These are phyloP conservation scores for Scaptomyza parva DNA, from an alignment of 2,888 invertebrate species.

Conservation along the genomic window DNA sequence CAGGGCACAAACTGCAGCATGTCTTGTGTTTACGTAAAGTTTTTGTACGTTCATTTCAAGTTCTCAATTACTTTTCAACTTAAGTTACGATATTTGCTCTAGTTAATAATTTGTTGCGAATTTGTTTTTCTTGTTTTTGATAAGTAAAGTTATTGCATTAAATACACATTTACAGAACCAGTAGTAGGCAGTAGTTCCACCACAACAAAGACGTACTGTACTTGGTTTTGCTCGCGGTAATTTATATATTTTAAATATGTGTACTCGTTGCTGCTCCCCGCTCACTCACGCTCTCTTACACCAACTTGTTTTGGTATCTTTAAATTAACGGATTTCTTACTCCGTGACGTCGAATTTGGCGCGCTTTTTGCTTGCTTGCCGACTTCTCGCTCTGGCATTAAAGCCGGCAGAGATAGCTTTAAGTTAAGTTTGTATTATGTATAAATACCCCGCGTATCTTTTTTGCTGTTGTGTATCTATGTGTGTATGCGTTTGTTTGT, in stretches of 20 bases:
- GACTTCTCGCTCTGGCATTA: conserved; percentile 18
- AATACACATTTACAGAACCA: neutral
- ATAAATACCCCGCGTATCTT: conserved; percentile 16
- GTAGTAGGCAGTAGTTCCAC: neutral
- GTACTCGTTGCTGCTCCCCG: neutral
- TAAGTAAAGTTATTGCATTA: neutral
- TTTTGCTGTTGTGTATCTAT: conserved; percentile 1
- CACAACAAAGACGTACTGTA: conserved; percentile 30
- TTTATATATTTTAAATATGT: neutral
- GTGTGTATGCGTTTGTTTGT: conserved; percentile 14
- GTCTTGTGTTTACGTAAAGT: conserved; percentile 4
- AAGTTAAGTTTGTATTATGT: conserved; percentile 24
- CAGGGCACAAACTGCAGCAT: conserved; percentile 5
- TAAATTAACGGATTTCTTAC: conserved; percentile 46
- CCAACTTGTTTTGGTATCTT: conserved; percentile 45
- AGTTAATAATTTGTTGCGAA: neutral
- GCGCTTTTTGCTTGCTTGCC: conserved; percentile 44
- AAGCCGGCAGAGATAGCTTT: conserved; percentile 32
- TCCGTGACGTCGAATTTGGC: conserved; percentile 54
- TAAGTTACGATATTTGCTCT: conserved; percentile 14
- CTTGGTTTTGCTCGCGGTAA: conserved; percentile 5
- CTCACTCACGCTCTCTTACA: neutral
- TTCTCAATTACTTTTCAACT: conserved; percentile 5
- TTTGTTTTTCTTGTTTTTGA: no score
- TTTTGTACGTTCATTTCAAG: neutral